A percentile compares a stretch with the other conserved stretches of the same genome.
phyloP scores from a whole-genome alignment of 2,113 vertebrate genomes.

The Globicephala melas region DNA sequence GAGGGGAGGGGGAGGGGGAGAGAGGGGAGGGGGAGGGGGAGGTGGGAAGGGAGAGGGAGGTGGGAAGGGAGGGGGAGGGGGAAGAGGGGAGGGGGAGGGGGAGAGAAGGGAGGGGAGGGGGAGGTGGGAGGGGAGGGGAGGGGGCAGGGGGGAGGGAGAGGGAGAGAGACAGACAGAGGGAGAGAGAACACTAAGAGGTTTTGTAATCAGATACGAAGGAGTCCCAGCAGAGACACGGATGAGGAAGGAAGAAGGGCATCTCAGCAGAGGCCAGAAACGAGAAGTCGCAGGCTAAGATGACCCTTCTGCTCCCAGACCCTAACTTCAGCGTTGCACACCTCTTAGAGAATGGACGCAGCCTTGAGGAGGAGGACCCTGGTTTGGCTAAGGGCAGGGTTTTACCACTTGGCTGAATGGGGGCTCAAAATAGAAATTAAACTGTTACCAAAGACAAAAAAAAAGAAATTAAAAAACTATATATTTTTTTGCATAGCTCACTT shows the following conservation, averaged over 20 bases:
- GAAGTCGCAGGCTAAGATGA: not conserved
- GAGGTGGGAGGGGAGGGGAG: not conserved
- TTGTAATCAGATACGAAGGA: not conserved
- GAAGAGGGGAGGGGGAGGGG: too few relatives aligned
- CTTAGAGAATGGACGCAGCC: not conserved
- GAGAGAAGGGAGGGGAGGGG: accelerated
- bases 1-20: too few relatives aligned
- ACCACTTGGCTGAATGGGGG: not conserved
- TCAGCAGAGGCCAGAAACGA: not conserved
- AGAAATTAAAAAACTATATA: not conserved
- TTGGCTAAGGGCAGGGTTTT: not conserved
- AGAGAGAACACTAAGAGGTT: not conserved
- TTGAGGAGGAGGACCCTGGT: not conserved
- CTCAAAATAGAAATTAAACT: not conserved
- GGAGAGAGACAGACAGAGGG: not conserved
- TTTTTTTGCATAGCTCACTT: not conserved
- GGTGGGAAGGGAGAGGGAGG: too few relatives aligned
- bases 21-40: too few relatives aligned
- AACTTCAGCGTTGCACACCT: not conserved
- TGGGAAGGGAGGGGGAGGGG: too few relatives aligned
- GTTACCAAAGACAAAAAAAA: not conserved
- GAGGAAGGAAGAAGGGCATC: not conserved
- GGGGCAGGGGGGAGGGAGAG: not conserved
- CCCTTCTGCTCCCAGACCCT: not conserved
- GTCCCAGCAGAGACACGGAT: not conserved